Base-by-base conservation (phyloP, 2,113 vertebrate genomes). In the Oryzias curvinotus region DNA sequence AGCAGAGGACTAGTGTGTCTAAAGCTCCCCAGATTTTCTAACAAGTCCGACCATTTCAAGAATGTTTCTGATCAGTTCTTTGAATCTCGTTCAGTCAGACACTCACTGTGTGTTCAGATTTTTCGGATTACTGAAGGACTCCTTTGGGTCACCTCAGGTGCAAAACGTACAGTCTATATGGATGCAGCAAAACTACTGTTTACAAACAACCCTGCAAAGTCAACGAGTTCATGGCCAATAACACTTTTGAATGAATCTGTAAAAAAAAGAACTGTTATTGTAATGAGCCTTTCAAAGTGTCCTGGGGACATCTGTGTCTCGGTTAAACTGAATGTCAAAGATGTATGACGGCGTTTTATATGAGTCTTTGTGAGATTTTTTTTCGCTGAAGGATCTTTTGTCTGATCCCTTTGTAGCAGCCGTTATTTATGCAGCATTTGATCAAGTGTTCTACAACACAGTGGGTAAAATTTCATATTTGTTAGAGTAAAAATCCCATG, bases 261-360 rank as follows among this genome's bases (percentile, higher is more conserved):
- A 91, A 90, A 90, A 91, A 90, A 82, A 86, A 86, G 82, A 91
- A 90, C 89, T 91, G 75, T 85, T 4, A 75, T 89, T 88, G 84
- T 87, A 86, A 86, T 81, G 84, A 88, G 82, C 88, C 85, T 36
- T 84, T 81, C 73, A 54, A 68, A 91, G 85, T 93, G 93, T 92
- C 93, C 91, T 84, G 73, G 92, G 90, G 93, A 94, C 93, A 93
- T 90, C 8, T 55, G 55, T 76, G 59, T 79, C 80, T 80, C 75
- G 83, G 82, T 65, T 85, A 58, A 73, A 78, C 84, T 90, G 81
- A 91, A 86, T 87, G 90, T 87, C 70, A 77, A 83, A 86, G 67
- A 77, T 56, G 47, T 77, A 57, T 65, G 68, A 85, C 66, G 60
- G 59, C 74, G 74, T 85, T 89, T 86, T 85, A 48, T 83, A 84